Evolutionary conservation across 2,113 vertebrate species (phyloP).

Genomic region (Crotalus viridis): DNA sequence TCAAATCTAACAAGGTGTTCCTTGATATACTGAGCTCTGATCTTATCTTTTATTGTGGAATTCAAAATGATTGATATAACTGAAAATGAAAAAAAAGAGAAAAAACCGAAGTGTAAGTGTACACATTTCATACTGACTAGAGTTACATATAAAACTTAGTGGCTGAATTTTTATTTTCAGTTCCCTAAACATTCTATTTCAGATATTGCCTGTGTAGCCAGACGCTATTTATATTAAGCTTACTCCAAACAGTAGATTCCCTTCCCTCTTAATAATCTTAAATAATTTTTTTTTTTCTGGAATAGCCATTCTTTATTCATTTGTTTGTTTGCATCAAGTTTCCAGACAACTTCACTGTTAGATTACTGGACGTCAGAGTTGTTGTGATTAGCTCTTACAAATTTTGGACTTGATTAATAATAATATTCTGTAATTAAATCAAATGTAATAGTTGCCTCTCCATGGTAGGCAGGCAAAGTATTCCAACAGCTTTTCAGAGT

Average conservation of each 20-base stretch:
- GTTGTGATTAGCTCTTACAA: background rate
- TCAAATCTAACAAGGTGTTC: background rate
- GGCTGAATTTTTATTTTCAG: background rate
- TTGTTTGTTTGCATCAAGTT: background rate
- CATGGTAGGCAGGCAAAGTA: background rate
- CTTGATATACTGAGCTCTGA: background rate
- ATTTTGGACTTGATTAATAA: background rate
- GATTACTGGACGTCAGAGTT: background rate
- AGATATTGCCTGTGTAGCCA: background rate
- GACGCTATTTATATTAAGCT: background rate
- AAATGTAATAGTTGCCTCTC: background rate
- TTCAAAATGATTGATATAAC: background rate
- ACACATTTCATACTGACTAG: background rate
- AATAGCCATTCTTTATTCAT: background rate
- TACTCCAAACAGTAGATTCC: background rate
- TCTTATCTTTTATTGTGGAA: background rate
- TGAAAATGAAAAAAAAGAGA: background rate
- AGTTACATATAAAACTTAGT: background rate
- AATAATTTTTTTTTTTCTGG: background rate
- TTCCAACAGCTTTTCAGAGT: background rate
- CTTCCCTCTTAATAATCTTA: background rate
- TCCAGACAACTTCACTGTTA: background rate
- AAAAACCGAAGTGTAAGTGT: background rate
- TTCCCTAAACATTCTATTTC: background rate
- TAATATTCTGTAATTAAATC: background rate